phyloP scores from a whole-genome alignment of 2,888 invertebrate genomes.

The Diplazon laetatorius region DNA sequence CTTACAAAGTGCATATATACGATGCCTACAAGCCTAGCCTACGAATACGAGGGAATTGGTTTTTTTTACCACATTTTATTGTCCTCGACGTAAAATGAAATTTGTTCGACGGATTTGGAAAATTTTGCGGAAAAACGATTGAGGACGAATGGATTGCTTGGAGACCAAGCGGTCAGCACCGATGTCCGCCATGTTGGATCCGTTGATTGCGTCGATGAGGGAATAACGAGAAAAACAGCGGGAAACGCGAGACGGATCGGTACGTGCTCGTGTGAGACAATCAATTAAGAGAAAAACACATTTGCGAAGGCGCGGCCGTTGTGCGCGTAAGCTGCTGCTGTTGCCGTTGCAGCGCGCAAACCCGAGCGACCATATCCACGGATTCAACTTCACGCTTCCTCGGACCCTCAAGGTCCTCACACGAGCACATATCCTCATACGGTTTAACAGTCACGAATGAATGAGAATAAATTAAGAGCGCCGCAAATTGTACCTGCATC shows the following conservation, averaged over 20 bases:
- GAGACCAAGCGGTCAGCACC: slow-evolving; percentile 8
- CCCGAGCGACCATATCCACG: slow-evolving; percentile 33
- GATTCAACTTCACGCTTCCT: slow-evolving; percentile 56
- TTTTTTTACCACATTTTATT: no score
- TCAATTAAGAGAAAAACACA: slow-evolving; percentile 62
- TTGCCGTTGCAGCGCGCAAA: slow-evolving; percentile 29
- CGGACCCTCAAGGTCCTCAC: slow-evolving; percentile 21
- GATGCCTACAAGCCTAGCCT: slow-evolving; percentile 9
- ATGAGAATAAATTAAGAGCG: slow-evolving; percentile 9
- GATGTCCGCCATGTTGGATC: slow-evolving; percentile 16
- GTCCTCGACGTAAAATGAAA: no score
- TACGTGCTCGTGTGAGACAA: slow-evolving; percentile 20
- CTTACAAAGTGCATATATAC: slow-evolving; percentile 43
- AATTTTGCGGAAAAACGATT: slow-evolving; percentile 23
- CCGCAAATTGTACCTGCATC: not conserved
- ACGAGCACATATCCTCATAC: slow-evolving; percentile 1
- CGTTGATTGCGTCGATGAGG: slow-evolving; percentile 30
- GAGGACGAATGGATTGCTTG: no score
- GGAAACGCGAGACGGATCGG: slow-evolving; percentile 32
- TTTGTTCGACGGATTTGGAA: slow-evolving; percentile 28
- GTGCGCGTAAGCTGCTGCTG: slow-evolving; percentile 19
- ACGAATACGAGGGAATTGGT: no score
- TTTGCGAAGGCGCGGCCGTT: slow-evolving; percentile 58
- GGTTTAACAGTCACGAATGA: not conserved
- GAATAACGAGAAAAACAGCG: slow-evolving; percentile 39